phyloP scores from a whole-genome alignment of 2,797 vertebrate species.

The Adelosebastes latens region DNA sequence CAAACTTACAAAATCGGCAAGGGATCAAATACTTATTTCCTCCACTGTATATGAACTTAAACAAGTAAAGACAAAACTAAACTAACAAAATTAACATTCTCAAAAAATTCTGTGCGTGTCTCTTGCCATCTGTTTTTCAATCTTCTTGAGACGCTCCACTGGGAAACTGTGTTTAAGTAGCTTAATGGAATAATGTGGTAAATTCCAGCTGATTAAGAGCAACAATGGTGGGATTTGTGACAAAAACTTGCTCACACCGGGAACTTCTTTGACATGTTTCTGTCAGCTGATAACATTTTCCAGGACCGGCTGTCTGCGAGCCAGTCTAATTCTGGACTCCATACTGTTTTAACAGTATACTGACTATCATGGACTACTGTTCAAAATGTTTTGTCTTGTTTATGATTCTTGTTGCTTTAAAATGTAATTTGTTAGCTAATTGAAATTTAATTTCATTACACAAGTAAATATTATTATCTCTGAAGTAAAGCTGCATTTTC shows the following conservation, averaged over 20 bases:
- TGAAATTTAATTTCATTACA: neutral
- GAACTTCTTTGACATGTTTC: neutral
- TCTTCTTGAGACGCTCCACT: neutral
- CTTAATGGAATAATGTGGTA: neutral
- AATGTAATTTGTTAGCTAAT: neutral
- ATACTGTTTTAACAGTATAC: neutral
- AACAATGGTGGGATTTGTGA: conserved; percentile 10
- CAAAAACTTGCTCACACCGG: neutral
- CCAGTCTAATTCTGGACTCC: neutral
- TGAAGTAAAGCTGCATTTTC: neutral
- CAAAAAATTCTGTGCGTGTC: too few species aligned
- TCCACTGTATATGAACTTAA: neutral
- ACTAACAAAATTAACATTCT: neutral
- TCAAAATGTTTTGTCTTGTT: neutral
- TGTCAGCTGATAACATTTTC: conserved; percentile 47
- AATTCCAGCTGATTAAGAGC: neutral
- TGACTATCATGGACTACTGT: neutral
- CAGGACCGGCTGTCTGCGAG: neutral
- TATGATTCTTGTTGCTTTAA: neutral
- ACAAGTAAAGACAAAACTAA: neutral
- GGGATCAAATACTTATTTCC: too few species aligned
- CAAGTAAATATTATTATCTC: neutral
- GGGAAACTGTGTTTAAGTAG: neutral
- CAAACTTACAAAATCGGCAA: too few species aligned
- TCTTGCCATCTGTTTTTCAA: neutral